Percentiles rank a stretch among this genome's conserved stretches.
Conservation (phyloP, 92 coral and sea anemone species). For the Epizoanthus fatuus region DNA sequence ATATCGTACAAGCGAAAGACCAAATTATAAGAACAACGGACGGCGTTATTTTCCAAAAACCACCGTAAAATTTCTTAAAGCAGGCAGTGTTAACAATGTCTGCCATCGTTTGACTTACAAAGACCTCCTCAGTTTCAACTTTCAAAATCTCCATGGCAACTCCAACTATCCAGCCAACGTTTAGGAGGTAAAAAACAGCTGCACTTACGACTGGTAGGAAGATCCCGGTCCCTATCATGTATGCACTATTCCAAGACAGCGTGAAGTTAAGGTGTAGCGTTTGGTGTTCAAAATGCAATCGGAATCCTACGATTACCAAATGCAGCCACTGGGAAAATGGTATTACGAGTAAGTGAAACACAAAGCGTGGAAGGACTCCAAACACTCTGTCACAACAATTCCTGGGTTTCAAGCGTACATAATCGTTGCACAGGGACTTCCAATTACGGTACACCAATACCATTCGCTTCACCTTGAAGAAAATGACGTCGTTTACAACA, state of each 20-base stretch:
- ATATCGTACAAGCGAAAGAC: not conserved
- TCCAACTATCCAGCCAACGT: not conserved
- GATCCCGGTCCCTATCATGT: not conserved
- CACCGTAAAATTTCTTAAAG: slow-evolving; percentile 15
- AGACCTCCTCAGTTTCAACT: not conserved
- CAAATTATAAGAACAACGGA: not conserved
- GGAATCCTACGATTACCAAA: not conserved
- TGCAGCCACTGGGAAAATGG: slow-evolving; percentile 3
- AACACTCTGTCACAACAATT: not conserved
- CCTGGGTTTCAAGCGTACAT: not conserved
- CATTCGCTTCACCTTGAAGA: slow-evolving; percentile 1
- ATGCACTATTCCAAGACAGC: not conserved
- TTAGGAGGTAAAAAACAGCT: not conserved
- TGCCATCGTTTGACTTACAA: not conserved
- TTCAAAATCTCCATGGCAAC: slow-evolving; percentile 5
- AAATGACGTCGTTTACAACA: not conserved
- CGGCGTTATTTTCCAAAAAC: not conserved
- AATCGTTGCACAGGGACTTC: not conserved
- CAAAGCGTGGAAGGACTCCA: slow-evolving; percentile 9
- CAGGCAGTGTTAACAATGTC: not conserved
- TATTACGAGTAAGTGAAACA: not conserved
- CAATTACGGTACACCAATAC: not conserved
- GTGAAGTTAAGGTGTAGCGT: not conserved
- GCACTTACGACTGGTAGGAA: not conserved
- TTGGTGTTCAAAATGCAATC: not conserved